Evolutionary conservation across 2,113 vertebrate genomes (phyloP).

Genomic region (Campylomormyrus numenius): DNA sequence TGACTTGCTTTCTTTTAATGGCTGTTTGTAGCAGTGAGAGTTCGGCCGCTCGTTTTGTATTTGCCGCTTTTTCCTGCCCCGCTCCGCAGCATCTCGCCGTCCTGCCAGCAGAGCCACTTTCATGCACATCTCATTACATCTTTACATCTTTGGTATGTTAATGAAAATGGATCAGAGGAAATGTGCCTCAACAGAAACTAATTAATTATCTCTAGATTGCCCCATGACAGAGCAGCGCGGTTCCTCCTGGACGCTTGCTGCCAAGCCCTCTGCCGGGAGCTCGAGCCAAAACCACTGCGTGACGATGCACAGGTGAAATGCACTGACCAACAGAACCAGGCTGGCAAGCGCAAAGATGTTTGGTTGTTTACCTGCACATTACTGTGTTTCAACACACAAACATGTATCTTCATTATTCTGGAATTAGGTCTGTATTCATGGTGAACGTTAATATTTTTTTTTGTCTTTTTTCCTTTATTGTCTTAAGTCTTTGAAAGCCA

Average conservation of each 20-base stretch:
- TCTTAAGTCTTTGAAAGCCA: neutral
- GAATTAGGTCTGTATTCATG: neutral
- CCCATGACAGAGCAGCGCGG: neutral
- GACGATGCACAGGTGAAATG: neutral
- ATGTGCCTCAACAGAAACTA: slow-evolving; percentile 15
- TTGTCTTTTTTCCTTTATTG: neutral
- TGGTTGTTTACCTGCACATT: neutral
- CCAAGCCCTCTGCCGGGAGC: neutral
- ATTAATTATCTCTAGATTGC: slow-evolving; percentile 11
- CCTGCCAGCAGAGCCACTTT: neutral
- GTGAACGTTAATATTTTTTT: neutral
- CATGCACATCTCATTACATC: neutral
- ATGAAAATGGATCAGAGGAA: slow-evolving; percentile 7
- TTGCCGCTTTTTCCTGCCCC: neutral
- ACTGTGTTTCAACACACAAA: neutral
- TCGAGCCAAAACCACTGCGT: neutral
- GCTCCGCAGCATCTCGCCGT: neutral
- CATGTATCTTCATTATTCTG: neutral
- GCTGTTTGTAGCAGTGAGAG: neutral
- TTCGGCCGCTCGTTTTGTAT: neutral
- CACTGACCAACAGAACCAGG: neutral
- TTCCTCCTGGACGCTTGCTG: neutral
- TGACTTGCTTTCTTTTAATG: neutral
- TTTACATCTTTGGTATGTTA: slow-evolving; percentile 11
- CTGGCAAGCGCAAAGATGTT: neutral